Base-by-base conservation (phyloP, 1,140 invertebrate genomes). In the Pachypeltis micranthus region DNA sequence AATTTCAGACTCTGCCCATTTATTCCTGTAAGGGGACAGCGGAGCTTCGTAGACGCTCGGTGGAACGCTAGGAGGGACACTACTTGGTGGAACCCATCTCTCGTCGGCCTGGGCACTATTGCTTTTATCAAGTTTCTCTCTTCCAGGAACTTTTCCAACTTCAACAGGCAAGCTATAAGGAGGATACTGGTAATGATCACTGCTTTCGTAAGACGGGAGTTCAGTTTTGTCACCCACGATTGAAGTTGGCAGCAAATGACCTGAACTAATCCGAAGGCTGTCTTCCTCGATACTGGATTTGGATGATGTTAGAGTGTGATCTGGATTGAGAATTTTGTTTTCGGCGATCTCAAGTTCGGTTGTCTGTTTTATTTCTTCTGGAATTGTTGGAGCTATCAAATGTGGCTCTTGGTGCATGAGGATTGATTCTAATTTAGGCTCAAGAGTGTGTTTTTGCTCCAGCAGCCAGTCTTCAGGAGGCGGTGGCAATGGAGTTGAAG, bases 1-100 rank as follows among this genome's bases (percentile, higher is more conserved):
- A 34, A 87, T 78, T 68, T 85, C 83, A 67, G 82, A 84, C 65
- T 87, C 85, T 2, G 83, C 80, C 84, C 85, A 87, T 69, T 85
- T 83, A 12, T 83, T 81, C 69, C 82, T 79, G 66, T 85, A 86
- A 1, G 85, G 85, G 7, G 83, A 86, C 14, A 81, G 80, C 63
- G 67, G 31, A 1, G 77, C 65, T 61, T 75, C 72, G 65, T 74
- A 76, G 10, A 74, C 69, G 24, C 76, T 74, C 21, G 71, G 72
- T 0, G 73, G 70, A 19, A 63, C 54, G 25, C 23, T 44, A 16
- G 61, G 61, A 25, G 61, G 61, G 67, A 74, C 74, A 34, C 76
- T 75, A 67, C 80, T 81, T 1, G 81, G 81, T 23, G 82, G 82
- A 2, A 85, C 81, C 82, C 83, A 84, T 61, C 82, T 72, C 68